These are phyloP conservation scores for Steatocranus sp. DNA, from an alignment of 2,797 vertebrate genomes.

Conservation along the genomic window DNA sequence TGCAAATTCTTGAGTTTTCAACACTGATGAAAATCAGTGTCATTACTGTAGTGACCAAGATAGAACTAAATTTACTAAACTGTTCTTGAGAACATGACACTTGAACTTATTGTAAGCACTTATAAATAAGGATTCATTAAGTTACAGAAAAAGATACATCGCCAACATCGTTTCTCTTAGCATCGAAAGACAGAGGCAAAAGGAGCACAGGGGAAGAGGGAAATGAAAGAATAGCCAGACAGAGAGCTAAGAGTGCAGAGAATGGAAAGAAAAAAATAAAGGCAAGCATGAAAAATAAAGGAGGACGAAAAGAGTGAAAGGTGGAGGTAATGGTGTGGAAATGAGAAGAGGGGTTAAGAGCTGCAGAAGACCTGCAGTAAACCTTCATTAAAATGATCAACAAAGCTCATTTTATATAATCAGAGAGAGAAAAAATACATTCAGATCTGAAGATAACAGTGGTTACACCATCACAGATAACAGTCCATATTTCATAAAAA, in stretches of 20 bases:
- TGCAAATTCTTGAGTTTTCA: not conserved
- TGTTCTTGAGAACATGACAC: not conserved
- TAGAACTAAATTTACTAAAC: slow-evolving; percentile 28
- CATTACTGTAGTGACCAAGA: slow-evolving; percentile 20
- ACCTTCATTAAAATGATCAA: not conserved
- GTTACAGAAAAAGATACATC: slow-evolving; percentile 18
- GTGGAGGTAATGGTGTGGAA: not conserved
- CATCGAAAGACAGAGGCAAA: slow-evolving; percentile 6
- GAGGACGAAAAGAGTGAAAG: not conserved
- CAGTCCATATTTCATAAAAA: not conserved
- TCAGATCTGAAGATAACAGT: not conserved
- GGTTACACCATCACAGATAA: not conserved
- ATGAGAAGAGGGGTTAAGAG: not conserved
- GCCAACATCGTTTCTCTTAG: not conserved
- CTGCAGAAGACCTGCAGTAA: not conserved
- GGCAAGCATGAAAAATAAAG: not conserved
- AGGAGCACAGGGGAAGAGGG: not conserved
- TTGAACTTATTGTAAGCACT: slow-evolving; percentile 13
- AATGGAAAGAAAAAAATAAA: not conserved
- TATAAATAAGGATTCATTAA: slow-evolving; percentile 14
- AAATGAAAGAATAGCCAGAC: not conserved
- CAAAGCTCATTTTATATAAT: not conserved
- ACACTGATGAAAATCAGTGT: slow-evolving; percentile 19
- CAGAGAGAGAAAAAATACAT: not conserved
- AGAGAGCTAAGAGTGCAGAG: not conserved